A percentile compares a stretch with the other conserved stretches of the same genome.
Conservation (phyloP, 2,888 invertebrate genomes). For the Troides aeacus region DNA sequence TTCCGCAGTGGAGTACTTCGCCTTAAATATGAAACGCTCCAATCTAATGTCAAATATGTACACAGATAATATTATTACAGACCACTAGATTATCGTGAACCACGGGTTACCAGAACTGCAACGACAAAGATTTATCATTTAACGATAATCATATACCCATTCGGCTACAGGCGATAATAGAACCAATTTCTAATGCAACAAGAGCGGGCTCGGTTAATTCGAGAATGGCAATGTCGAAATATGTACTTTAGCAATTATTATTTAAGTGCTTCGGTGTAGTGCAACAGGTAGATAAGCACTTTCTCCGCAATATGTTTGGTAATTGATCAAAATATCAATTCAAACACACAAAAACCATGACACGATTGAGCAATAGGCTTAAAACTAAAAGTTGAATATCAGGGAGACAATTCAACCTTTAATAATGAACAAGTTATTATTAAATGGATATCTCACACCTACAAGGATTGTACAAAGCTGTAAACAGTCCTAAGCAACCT, state of each 20-base stretch:
- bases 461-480: too few species aligned
- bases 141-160: slow-evolving; percentile 27
- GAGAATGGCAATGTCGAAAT: slow-evolving; percentile 20
- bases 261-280: slow-evolving; percentile 24
- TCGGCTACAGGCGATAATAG: slow-evolving; percentile 21
- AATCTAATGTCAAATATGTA: slow-evolving; percentile 32
- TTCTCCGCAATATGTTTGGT: slow-evolving; percentile 25
- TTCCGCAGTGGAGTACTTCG: slow-evolving; percentile 21
- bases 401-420: not conserved
- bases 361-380: not conserved
- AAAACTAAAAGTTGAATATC: not conserved
- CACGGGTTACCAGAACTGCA: slow-evolving; percentile 21
- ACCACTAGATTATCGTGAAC: slow-evolving; percentile 33
- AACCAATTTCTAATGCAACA: slow-evolving; percentile 14
- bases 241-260: slow-evolving; percentile 25
- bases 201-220: slow-evolving; percentile 13
- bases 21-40: slow-evolving; percentile 35
- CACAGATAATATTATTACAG: slow-evolving; percentile 32
- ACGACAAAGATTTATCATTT: slow-evolving; percentile 31
- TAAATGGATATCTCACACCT: too few species aligned
- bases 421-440: too few species aligned
- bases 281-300: slow-evolving; percentile 26
- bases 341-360: slow-evolving; percentile 5
- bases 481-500: too few species aligned
- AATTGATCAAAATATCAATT: slow-evolving; percentile 21